Evolutionary conservation across 2,113 vertebrate species (phyloP).

Genomic region (Lepisosteus osseus): DNA sequence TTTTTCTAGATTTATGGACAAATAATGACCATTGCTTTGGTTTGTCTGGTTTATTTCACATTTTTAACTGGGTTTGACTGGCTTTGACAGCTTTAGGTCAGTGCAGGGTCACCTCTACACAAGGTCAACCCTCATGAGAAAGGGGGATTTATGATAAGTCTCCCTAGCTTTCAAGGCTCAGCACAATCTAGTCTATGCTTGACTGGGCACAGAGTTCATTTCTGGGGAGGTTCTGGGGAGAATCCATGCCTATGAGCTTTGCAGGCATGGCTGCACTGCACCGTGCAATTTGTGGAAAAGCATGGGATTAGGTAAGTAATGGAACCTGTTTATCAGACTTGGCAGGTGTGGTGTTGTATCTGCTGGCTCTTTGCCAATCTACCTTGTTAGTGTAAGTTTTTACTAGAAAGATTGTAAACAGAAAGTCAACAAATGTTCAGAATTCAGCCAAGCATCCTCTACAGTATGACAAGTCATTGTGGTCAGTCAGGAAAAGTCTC

Average conservation of each 20-base stretch:
- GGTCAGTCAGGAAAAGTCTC: too few relatives aligned
- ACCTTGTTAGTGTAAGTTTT: conserved; percentile 41
- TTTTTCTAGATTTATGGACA: too few relatives aligned
- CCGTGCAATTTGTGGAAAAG: conserved; percentile 16
- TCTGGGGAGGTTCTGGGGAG: conserved; percentile 20
- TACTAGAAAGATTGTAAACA: conserved; percentile 48
- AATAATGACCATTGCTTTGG: too few relatives aligned
- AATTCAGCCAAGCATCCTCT: conserved; percentile 17
- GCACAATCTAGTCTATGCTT: conserved; percentile 41
- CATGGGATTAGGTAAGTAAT: conserved; percentile 26
- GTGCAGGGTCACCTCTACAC: conserved; percentile 38
- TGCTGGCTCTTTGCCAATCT: conserved; percentile 34
- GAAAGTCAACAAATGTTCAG: conserved; percentile 47
- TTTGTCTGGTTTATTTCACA: too few relatives aligned
- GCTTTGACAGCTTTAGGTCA: conserved; percentile 40
- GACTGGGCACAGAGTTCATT: conserved; percentile 22
- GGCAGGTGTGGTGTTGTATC: conserved; percentile 39
- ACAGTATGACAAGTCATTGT: too few relatives aligned
- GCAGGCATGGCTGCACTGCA: conserved; percentile 34
- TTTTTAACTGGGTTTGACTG: conserved; percentile 26
- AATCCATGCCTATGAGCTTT: conserved; percentile 33
- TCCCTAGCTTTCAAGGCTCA: conserved; percentile 37
- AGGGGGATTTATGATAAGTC: conserved; percentile 15
- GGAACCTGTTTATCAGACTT: conserved; percentile 36
- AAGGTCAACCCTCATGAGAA: conserved; percentile 40